Evolutionary conservation across 1,140 invertebrate genomes (phyloP), one percentile per base, ranked within the genome.

Genomic region (Ruditapes philippinarum): DNA sequence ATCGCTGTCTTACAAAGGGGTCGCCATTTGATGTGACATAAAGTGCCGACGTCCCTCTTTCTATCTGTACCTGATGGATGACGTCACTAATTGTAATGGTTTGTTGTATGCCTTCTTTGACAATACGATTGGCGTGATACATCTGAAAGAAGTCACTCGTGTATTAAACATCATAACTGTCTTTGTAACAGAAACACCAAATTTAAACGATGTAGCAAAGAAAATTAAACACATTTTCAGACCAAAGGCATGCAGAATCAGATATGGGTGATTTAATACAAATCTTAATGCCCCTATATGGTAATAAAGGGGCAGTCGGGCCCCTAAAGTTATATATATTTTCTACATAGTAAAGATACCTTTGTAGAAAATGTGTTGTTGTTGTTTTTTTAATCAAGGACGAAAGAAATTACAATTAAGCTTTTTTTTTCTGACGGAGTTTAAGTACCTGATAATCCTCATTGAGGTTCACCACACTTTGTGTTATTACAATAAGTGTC

Each of bases 51-150:
- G 87, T 92, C 17, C 91, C 93, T 73, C 93, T 51, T 81, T 94
- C 92, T 14, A 91, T 91, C 91, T 94, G 93, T 17, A 91, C 68
- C 25, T 54, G 33, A 62, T 94, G 93, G 0, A 94, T 60, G 0
- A 94, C 87, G 12, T 85, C 85, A 11, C 89, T 91, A 1, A 81
- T 88, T 81, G 92, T 76, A 17, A 91, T 73, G 42, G 91, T 92
- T 33, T 76, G 49, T 3, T 25, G 73, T 25, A 91, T 83, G 7
- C 70, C 65, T 0, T 36, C 7, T 51, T 86, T 40, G 2, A 49
- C 33, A 9, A 45, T 19, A 3, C 33, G 11, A 28, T 45, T 80
- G n/a, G 36, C 31, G 11, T 80, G 36, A 38, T 33, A 62, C 28
- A 38, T 45, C 88, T 65, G 38, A 60, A 78, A 73, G 14, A 45